A percentile compares a stretch with the other conserved stretches of the same genome.
Evolutionary conservation across 2,113 vertebrate species (phyloP).

Genomic region (Hippoglossus stenolepis): DNA sequence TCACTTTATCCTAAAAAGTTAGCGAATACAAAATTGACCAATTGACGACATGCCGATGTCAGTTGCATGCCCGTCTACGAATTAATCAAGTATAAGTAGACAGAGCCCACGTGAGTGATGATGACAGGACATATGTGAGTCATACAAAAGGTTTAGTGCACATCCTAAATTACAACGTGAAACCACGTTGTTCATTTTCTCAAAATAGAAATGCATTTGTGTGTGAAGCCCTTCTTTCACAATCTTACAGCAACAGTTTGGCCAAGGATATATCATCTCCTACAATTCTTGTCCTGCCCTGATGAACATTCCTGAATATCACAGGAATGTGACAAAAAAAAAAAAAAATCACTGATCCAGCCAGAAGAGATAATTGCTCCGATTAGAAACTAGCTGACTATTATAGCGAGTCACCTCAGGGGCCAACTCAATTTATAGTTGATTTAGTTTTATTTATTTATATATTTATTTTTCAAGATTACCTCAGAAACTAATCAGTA

Average conservation of each 20-base stretch:
- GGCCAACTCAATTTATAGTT: neutral
- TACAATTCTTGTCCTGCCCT: neutral
- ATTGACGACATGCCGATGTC: too few relatives aligned
- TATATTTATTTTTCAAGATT: neutral
- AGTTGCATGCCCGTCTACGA: too few relatives aligned
- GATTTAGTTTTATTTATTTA: neutral
- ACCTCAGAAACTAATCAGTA: constrained; percentile 5
- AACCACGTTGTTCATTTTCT: too few relatives aligned
- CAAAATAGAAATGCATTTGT: too few relatives aligned
- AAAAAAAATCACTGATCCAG: constrained; percentile 17
- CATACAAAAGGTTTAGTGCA: too few relatives aligned
- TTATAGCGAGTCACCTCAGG: neutral
- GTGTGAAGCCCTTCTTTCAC: neutral
- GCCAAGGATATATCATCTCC: neutral
- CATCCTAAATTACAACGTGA: too few relatives aligned
- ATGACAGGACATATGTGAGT: too few relatives aligned
- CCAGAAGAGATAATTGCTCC: neutral
- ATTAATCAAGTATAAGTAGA: too few relatives aligned
- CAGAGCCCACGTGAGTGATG: too few relatives aligned
- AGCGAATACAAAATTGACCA: too few relatives aligned
- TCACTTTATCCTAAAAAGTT: too few relatives aligned
- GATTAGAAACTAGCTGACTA: constrained; percentile 22
- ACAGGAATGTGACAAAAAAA: neutral
- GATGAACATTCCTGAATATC: neutral
- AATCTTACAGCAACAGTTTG: neutral